Percentiles rank a stretch among this genome's conserved stretches.
These are phyloP conservation scores for Dromas ardeola DNA, from an alignment of 2,113 vertebrate species.

Conservation along the genomic window DNA sequence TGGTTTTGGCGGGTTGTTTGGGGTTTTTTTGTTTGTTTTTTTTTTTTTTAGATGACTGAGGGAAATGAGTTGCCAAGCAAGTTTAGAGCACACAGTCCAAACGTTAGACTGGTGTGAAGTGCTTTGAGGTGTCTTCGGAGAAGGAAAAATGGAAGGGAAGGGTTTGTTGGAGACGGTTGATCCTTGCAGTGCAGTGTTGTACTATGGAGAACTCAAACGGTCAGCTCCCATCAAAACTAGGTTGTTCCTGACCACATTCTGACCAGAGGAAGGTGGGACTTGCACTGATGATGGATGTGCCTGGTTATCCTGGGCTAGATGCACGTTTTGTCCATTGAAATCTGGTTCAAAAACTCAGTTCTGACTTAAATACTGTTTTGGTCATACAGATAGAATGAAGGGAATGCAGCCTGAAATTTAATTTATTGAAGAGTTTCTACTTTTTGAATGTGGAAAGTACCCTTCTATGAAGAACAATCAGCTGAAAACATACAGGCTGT, in stretches of 20 bases:
- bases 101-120: fast-evolving
- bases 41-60: background rate
- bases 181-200: background rate
- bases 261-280: background rate
- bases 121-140: background rate
- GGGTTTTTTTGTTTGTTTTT: background rate
- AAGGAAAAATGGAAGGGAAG: background rate
- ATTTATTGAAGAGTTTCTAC: background rate
- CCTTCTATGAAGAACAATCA: background rate
- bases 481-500: background rate
- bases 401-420: background rate
- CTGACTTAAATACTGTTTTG: background rate
- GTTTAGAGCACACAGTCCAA: background rate
- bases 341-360: background rate
- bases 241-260: background rate
- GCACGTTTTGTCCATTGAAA: fast-evolving
- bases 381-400: background rate
- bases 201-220: background rate
- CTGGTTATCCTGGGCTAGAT: background rate
- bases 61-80: background rate
- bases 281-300: fast-evolving
- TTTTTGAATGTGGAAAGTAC: background rate
- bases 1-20: background rate
- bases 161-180: background rate
- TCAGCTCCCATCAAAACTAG: background rate